These are phyloP conservation scores for Orycteropus afer DNA, from an alignment of 2,113 vertebrate genomes.

Conservation along the genomic window DNA sequence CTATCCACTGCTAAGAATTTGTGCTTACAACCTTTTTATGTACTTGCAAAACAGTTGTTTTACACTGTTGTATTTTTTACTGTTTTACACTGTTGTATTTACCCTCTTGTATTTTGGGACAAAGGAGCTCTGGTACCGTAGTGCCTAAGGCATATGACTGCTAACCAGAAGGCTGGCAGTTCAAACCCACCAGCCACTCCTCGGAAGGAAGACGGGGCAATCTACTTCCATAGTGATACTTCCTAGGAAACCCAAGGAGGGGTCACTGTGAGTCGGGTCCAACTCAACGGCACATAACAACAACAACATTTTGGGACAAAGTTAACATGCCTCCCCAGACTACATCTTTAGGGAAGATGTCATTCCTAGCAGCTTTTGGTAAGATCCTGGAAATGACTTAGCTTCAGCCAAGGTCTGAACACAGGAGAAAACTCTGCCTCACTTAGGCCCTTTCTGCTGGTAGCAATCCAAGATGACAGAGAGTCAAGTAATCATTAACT, in stretches of 20 bases:
- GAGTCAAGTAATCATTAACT: background rate
- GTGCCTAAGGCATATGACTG: too few species aligned
- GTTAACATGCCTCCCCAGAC: background rate
- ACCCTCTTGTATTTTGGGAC: background rate
- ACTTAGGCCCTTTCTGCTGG: background rate
- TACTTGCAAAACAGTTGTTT: background rate
- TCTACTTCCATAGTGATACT: too few species aligned
- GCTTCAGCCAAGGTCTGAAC: background rate
- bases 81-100: too few species aligned
- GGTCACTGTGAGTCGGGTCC: too few species aligned
- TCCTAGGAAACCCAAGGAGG: too few species aligned
- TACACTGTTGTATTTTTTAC: too few species aligned
- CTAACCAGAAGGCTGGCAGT: too few species aligned
- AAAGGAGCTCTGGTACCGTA: too few species aligned
- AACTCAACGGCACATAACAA: too few species aligned
- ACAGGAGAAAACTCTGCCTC: background rate
- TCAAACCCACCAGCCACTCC: too few species aligned
- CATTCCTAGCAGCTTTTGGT: constrained; percentile 35
- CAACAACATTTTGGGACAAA: background rate
- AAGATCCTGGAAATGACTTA: constrained; percentile 40
- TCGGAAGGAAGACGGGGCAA: too few species aligned
- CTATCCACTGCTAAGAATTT: background rate
- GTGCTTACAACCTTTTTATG: background rate
- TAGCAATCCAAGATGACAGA: background rate
- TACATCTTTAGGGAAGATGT: background rate